Evolutionary conservation across 2,113 vertebrate species (phyloP).

Genomic region (Mormyrus lacerda): DNA sequence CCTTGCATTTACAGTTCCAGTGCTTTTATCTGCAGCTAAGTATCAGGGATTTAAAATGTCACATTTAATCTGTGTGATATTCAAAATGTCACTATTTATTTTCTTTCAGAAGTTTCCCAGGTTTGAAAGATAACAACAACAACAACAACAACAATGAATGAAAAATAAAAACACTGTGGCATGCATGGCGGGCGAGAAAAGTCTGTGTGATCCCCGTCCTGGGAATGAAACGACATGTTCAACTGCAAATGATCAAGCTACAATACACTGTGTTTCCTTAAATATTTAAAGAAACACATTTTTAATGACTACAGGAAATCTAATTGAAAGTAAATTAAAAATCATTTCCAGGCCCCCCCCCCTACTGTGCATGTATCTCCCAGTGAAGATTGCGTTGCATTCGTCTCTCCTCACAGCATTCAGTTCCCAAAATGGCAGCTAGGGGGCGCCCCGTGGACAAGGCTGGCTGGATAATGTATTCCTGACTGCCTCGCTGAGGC

Average conservation of each 20-base stretch:
- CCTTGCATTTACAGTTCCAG: background rate
- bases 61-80: background rate
- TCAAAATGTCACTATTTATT: background rate
- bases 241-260: background rate
- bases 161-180: background rate
- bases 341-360: background rate
- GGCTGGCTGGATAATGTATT: slow-evolving; percentile 55
- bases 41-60: background rate
- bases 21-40: background rate
- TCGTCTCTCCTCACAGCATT: slow-evolving; percentile 32
- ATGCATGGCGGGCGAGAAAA: background rate
- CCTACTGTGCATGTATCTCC: background rate
- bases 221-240: background rate
- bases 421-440: slow-evolving; percentile 61
- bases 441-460: slow-evolving; percentile 66
- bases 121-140: background rate
- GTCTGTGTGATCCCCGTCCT: background rate
- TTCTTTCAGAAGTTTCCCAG: background rate
- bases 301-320: background rate
- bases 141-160: background rate
- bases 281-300: background rate
- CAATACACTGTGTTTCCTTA: background rate
- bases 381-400: slow-evolving; percentile 5
- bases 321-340: slow-evolving; percentile 1
- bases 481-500: slow-evolving; percentile 51